phyloP scores from a whole-genome alignment of 2,797 vertebrate genomes.

The Phrynocephalus forsythii region DNA sequence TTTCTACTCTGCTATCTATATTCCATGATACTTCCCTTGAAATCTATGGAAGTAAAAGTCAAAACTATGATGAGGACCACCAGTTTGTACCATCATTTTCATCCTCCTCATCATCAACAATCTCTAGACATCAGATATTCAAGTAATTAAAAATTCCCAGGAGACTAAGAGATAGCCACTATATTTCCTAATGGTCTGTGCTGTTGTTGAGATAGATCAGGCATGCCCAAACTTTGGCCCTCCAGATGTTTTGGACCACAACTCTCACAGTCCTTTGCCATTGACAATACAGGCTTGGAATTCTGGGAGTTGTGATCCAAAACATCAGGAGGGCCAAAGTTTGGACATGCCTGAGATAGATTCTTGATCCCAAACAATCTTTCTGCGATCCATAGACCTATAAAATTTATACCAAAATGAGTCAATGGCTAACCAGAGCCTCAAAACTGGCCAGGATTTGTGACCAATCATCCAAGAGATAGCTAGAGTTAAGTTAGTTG shows the following conservation, averaged over 20 bases:
- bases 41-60: neutral
- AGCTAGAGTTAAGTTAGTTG: slow-evolving; percentile 62
- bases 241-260: neutral
- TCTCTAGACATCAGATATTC: neutral
- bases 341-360: neutral
- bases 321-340: too few relatives aligned
- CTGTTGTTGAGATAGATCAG: neutral
- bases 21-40: neutral
- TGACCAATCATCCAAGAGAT: slow-evolving; percentile 59
- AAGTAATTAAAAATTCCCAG: neutral
- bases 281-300: too few relatives aligned
- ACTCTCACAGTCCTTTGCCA: too few relatives aligned
- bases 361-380: neutral
- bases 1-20: neutral
- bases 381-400: neutral
- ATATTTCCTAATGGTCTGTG: too few relatives aligned
- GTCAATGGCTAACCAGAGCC: neutral
- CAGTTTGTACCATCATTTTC: neutral
- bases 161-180: neutral
- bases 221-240: too few relatives aligned
- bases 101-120: too few relatives aligned
- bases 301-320: too few relatives aligned
- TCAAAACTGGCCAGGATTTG: slow-evolving; percentile 25
- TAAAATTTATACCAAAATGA: neutral
- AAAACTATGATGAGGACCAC: too few relatives aligned